A percentile compares a stretch with the other conserved stretches of the same genome.
These are phyloP conservation scores for Lasioglossum morio DNA, from an alignment of 2,888 invertebrate genomes.

Conservation along the genomic window DNA sequence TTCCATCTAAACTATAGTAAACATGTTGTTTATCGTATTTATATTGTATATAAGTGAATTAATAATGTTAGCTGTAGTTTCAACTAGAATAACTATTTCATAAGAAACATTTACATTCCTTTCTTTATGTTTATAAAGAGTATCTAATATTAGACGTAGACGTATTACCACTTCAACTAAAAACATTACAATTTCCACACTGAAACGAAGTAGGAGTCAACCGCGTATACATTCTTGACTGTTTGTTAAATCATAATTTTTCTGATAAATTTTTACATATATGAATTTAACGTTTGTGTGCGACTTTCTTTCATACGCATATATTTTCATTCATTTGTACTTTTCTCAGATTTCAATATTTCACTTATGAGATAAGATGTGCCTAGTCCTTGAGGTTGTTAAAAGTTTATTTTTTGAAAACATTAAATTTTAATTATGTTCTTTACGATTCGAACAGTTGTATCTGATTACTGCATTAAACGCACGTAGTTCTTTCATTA, in stretches of 20 bases:
- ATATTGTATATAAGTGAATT: background rate
- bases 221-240: background rate
- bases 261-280: background rate
- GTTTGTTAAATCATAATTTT: background rate
- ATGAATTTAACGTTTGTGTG: background rate
- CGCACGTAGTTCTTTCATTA: background rate
- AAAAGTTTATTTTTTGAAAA: background rate
- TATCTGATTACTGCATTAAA: background rate
- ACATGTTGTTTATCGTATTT: background rate
- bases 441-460: background rate
- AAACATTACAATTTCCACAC: background rate
- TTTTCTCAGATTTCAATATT: background rate
- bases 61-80: background rate
- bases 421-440: background rate
- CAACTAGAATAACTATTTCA: background rate
- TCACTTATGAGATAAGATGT: background rate
- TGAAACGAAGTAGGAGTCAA: background rate
- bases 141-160: background rate
- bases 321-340: background rate
- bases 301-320: background rate
- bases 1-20: conserved; percentile 83
- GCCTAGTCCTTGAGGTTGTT: background rate
- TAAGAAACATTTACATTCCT: background rate
- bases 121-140: background rate
- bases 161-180: background rate